A percentile compares a stretch with the other conserved stretches of the same genome.
These are phyloP conservation scores for Amblyopsis hoosieri DNA, from an alignment of 2,797 vertebrate genomes.

Conservation along the genomic window DNA sequence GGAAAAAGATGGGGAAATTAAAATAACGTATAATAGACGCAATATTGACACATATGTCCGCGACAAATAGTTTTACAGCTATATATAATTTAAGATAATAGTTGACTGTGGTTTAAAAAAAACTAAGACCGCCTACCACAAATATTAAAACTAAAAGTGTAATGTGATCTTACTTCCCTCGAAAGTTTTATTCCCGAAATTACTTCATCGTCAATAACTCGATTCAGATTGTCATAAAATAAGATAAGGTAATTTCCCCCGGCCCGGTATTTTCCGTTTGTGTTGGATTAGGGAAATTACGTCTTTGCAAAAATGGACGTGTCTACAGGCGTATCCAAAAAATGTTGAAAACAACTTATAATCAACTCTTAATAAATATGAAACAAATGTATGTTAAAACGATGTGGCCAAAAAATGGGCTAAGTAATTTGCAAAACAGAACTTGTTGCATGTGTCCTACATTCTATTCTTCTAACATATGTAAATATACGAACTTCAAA, in stretches of 20 bases:
- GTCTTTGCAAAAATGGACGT: neutral
- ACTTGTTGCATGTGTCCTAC: too few relatives aligned
- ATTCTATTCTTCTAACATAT: too few relatives aligned
- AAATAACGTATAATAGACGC: neutral
- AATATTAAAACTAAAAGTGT: too few relatives aligned
- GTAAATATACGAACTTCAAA: too few relatives aligned
- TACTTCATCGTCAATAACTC: neutral
- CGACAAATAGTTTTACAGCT: too few relatives aligned
- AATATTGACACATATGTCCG: too few relatives aligned
- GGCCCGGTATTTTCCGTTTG: too few relatives aligned
- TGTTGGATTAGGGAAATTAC: too few relatives aligned
- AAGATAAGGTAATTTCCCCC: slow-evolving; percentile 27
- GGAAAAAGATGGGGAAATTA: neutral
- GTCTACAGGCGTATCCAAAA: neutral
- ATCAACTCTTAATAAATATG: too few relatives aligned
- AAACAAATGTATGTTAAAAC: neutral
- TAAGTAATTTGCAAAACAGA: too few relatives aligned
- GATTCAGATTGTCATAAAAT: neutral
- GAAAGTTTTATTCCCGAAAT: neutral
- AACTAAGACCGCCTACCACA: too few relatives aligned
- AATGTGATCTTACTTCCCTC: neutral
- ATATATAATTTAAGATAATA: neutral
- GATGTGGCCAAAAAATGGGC: neutral
- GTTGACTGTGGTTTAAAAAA: neutral
- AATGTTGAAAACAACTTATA: neutral